Evolutionary conservation across 2,797 vertebrate species (phyloP).

Genomic region (Sphenopsis melanotis): DNA sequence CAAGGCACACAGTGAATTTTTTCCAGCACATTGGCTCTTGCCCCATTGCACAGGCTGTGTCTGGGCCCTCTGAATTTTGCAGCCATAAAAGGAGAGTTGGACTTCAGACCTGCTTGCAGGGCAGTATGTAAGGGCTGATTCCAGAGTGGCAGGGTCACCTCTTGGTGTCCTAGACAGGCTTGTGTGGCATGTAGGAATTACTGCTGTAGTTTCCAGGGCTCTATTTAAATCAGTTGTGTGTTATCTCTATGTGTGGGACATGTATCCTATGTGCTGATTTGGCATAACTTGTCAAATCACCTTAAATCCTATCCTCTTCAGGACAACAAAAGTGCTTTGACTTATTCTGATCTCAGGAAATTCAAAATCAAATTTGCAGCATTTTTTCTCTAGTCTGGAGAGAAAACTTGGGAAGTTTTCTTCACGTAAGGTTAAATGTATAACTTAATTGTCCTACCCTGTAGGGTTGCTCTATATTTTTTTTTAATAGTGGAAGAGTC

Average conservation of each 20-base stretch:
- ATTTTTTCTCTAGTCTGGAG: neutral
- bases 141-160: neutral
- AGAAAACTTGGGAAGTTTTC: neutral
- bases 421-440: neutral
- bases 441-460: constrained; percentile 30
- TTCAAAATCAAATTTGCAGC: neutral
- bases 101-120: neutral
- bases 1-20: neutral
- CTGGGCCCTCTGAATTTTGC: neutral
- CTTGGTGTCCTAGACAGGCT: neutral
- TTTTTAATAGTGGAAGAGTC: neutral
- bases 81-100: neutral
- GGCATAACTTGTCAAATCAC: neutral
- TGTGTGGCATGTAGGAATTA: neutral
- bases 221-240: neutral
- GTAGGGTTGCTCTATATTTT: neutral
- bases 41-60: neutral
- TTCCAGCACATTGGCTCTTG: neutral
- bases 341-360: neutral
- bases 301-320: neutral
- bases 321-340: neutral
- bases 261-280: neutral
- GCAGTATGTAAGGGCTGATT: neutral
- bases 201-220: neutral
- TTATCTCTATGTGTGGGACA: neutral